These are phyloP conservation scores for Augochlora pura DNA, from an alignment of 1,140 invertebrate species.

Conservation along the genomic window DNA sequence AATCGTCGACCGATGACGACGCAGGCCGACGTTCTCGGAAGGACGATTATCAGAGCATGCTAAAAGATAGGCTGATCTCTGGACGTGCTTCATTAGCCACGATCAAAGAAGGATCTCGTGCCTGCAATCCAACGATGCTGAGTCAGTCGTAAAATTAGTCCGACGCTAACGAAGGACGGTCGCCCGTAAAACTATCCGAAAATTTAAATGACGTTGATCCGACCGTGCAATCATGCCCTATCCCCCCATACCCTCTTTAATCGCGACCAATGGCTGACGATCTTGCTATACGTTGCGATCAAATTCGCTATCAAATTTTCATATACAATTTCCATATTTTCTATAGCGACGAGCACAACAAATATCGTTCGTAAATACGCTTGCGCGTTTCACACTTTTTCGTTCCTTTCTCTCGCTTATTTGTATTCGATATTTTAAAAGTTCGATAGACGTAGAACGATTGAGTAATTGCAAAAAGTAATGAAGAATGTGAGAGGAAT, in stretches of 20 bases:
- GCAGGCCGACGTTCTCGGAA: constrained; percentile 38
- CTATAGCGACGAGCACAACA: no score
- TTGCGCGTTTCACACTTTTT: no score
- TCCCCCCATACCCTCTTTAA: constrained; percentile 6
- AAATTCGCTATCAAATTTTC: background rate
- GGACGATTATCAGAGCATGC: constrained; percentile 60
- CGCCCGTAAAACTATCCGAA: constrained; percentile 39
- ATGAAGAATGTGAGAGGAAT: background rate
- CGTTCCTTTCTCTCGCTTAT: no score
- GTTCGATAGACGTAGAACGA: background rate
- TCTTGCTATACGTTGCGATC: background rate
- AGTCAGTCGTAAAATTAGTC: constrained; percentile 52
- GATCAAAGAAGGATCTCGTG: constrained; percentile 45
- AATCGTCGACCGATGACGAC: constrained; percentile 49
- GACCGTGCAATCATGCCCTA: constrained; percentile 23
- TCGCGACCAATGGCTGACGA: background rate
- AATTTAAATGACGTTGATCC: constrained; percentile 19
- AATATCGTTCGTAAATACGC: no score
- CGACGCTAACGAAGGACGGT: constrained; percentile 38
- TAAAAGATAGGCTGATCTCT: constrained; percentile 46
- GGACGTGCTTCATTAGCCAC: constrained; percentile 56
- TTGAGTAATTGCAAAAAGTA: background rate
- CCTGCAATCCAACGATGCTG: constrained; percentile 31
- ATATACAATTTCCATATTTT: background rate
- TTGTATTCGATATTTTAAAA: no score